These are phyloP conservation scores for Meda fulgida DNA, from an alignment of 2,797 vertebrate genomes.

Conservation along the genomic window DNA sequence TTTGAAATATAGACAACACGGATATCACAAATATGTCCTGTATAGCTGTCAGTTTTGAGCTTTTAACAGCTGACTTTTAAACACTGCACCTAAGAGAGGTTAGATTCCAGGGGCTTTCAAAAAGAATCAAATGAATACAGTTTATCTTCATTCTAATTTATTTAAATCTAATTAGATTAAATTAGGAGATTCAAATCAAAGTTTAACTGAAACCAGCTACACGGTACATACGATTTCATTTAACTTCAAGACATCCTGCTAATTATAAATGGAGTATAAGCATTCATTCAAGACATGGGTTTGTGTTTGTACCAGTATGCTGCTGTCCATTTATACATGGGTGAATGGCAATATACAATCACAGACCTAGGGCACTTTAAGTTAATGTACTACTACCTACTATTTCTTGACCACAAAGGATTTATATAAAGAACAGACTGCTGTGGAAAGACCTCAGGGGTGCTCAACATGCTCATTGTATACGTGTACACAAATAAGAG, in stretches of 20 bases:
- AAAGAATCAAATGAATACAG: neutral
- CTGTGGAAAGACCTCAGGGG: neutral
- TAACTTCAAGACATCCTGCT: neutral
- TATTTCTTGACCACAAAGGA: neutral
- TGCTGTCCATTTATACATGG: neutral
- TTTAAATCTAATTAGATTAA: neutral
- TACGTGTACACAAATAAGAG: slow-evolving; percentile 13
- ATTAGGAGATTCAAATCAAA: neutral
- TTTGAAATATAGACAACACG: slow-evolving; percentile 32
- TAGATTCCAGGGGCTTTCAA: neutral
- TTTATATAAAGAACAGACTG: neutral
- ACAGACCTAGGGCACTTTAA: neutral
- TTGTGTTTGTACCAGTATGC: neutral
- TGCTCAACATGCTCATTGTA: neutral
- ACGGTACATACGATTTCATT: neutral
- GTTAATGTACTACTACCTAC: neutral
- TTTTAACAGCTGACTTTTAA: slow-evolving; percentile 17
- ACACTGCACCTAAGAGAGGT: neutral
- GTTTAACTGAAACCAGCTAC: neutral
- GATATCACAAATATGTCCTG: slow-evolving; percentile 6
- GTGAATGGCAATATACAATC: slow-evolving; percentile 7
- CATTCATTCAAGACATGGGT: neutral
- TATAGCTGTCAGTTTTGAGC: neutral
- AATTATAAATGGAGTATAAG: neutral
- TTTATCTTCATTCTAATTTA: neutral